These are phyloP conservation scores for Monodelphis domestica DNA, from an alignment of 2,797 vertebrate species.

Conservation along the genomic window DNA sequence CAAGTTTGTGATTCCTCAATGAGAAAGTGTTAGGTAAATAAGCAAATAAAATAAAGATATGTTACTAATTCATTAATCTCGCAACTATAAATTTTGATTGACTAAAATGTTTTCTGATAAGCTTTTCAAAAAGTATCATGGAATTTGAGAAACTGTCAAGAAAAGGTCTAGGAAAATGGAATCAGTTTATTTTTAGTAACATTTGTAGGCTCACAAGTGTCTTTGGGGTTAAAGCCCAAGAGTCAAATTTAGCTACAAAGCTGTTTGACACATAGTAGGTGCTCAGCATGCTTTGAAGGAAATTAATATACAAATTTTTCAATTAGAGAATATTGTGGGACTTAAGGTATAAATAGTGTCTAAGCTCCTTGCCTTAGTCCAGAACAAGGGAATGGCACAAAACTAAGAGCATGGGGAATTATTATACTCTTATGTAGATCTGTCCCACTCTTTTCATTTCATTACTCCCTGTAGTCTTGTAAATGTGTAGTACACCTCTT, in stretches of 20 bases:
- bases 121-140: constrained; percentile 1
- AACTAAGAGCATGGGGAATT: neutral
- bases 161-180: neutral
- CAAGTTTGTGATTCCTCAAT: constrained; percentile 58
- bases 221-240: neutral
- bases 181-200: neutral
- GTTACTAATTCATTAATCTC: constrained; percentile 34
- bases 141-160: neutral
- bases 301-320: neutral
- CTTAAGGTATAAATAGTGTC: neutral
- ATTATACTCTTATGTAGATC: neutral
- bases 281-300: neutral
- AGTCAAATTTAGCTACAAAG: neutral
- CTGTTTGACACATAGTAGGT: neutral
- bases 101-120: constrained; percentile 48
- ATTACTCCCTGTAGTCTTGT: neutral
- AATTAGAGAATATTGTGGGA: neutral
- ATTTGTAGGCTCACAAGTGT: neutral
- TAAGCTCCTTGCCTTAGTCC: neutral
- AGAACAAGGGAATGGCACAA: neutral
- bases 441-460: neutral
- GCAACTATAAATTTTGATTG: constrained; percentile 14
- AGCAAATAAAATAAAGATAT: constrained; percentile 44
- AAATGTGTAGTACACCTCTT: neutral
- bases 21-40: constrained; percentile 52